Base-by-base conservation (phyloP, 1,140 invertebrate species). In the Drosophila varians region DNA sequence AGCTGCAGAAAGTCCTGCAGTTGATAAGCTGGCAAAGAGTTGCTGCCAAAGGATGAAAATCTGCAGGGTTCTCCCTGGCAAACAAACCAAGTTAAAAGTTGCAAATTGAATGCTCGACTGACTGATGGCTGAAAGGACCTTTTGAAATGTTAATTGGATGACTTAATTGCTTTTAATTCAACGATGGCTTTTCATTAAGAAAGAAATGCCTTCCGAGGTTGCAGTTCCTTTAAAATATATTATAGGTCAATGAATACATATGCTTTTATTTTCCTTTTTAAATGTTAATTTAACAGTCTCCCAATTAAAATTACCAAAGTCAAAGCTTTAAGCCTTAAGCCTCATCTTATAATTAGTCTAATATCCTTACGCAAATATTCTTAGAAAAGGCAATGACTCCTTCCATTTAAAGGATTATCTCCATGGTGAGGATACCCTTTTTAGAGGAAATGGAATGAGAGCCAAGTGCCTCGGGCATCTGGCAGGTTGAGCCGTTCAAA, bases 11-110 rank as follows among this genome's bases (percentile, higher is more conserved):
- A 40, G 52, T 69, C 54, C 57, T 76, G 78, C 80, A 79, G 75
- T 76, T 84, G 69, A 73, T 72, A 86, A 84, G 73, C 61, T 76
- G 72, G 60, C 74, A 64, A 79, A 75, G 66, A 49, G 69, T 49
- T 58, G 38, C 12, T 18, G 14, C 11, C 62, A 42, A 68, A 57
- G 43, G 49, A 58, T 8, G 38, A 68, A 66, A 38, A 25, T 25
- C 36, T 26, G 38, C 38, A 19, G 61, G 21, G 47, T 7, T 38
- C 52, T 45, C 16, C 26, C 25, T 19, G 61, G 38, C 58, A 66
- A 65, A 26, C 47, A 68, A 68, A 43, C 62, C 62, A 25, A 21
- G 48, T 52, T 45, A 45, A 66, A 66, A 68, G 46, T 68, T 68
- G 38, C 38, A 34, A 26, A 53, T 53, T 42, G 61, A 66, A 68